Conservation (phyloP, 92 coral and sea anemone species). For the Umimayanthus chanpuru region DNA sequence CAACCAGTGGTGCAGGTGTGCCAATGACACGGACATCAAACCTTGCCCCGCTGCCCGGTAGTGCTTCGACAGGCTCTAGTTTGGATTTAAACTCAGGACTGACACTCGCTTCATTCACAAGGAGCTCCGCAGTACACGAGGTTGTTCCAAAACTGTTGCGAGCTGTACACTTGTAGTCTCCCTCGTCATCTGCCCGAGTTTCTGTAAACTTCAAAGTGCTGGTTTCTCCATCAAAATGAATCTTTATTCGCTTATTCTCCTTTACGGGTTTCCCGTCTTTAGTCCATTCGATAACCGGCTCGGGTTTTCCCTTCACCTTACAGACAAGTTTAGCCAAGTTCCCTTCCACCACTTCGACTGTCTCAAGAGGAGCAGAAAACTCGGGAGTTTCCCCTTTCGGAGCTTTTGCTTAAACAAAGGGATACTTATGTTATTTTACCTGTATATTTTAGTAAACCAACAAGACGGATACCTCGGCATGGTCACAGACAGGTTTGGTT, state of each 20-base stretch:
- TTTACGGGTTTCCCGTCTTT: slow-evolving; percentile 71
- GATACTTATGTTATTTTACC: not conserved
- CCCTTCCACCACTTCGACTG: slow-evolving; percentile 67
- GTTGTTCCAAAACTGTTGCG: slow-evolving; percentile 76
- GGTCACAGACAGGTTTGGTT: not conserved
- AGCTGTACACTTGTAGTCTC: slow-evolving; percentile 82
- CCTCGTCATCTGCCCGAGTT: slow-evolving; percentile 78
- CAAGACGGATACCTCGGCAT: not conserved
- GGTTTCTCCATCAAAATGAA: slow-evolving; percentile 56
- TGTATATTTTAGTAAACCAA: not conserved
- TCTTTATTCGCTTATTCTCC: slow-evolving; percentile 68
- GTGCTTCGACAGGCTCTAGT: slow-evolving; percentile 63
- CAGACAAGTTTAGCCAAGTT: slow-evolving; percentile 72
- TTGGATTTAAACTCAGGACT: slow-evolving; percentile 66
- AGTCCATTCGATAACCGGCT: slow-evolving; percentile 81
- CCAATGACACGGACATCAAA: slow-evolving; percentile 82
- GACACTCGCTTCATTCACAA: slow-evolving; percentile 67
- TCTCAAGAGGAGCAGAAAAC: slow-evolving; percentile 61
- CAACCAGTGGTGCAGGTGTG: slow-evolving; percentile 62
- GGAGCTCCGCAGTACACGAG: slow-evolving; percentile 73
- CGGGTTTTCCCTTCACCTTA: slow-evolving; percentile 75
- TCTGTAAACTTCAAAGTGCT: slow-evolving; percentile 67
- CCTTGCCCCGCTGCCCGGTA: slow-evolving; percentile 60
- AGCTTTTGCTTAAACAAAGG: slow-evolving; percentile 58
- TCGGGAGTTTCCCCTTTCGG: slow-evolving; percentile 84